Evolutionary conservation across 2,888 invertebrate species (phyloP), one percentile per base, ranked within the genome.

Genomic region (Ophion ellenae): DNA sequence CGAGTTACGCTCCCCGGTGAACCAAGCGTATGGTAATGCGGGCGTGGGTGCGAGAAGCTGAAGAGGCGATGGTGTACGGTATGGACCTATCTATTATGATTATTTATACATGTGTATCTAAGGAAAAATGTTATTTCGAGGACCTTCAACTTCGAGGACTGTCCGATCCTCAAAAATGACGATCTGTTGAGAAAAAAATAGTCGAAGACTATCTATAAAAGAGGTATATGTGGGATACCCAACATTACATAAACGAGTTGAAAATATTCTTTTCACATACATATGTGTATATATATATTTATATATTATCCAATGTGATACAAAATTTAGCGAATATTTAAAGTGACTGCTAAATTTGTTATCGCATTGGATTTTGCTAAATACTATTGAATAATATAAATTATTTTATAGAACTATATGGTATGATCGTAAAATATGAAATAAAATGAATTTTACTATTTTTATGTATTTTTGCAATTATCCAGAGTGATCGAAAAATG

Each of bases 1-100:
- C 86, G 85, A 86, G 86, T 88, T 88, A 88, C 88, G 84, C 86
- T 84, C 81, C 70, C 75, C 64, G 53, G 64, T 78, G 70, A 75
- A 64, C 59, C 20, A 69, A 70, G 74, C 74, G 70, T 81, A 83
- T 86, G 86, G 77, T 83, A 86, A 83, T 81, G 70, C 75, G 77
- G 17, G 74, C 83, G 86, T 86, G 86, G 86, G 78, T 74, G 77
- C 71, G 47, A 78, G 70, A 70, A 77, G 63, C 57, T 67, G 69
- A 81, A 81, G 74, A 81, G 74, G 28, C 36, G 59, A 28, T n/a
- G 53, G 71, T 80, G 40, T 40, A 64, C 59, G 17, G 53, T 14
- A 53, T 77, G 53, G 67, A 67, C 36, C 66, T 67, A 67, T 63
- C 66, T 73, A 73, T 73, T 70, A 36, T 53, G 53, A 66, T 66